These are phyloP conservation scores for Tinea trinotella DNA, from an alignment of 2,888 invertebrate species.

Conservation along the genomic window DNA sequence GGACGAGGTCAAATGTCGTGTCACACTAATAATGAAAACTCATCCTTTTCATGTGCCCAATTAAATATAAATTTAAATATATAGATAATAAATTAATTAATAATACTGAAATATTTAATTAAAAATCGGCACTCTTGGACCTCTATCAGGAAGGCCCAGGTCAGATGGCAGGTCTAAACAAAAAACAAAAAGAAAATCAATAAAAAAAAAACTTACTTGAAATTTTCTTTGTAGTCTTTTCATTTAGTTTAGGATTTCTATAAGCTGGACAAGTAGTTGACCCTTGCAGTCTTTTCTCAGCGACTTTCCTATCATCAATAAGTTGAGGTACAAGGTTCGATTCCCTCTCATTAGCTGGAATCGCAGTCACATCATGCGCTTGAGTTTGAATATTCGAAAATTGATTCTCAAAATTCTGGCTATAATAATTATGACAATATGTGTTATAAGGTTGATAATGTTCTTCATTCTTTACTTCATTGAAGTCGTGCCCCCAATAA, in stretches of 20 bases:
- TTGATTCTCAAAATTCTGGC: conserved; percentile 31
- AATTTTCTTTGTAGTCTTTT: not conserved
- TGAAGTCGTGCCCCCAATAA: conserved; percentile 54
- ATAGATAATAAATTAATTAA: too few relatives aligned
- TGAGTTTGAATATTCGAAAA: not conserved
- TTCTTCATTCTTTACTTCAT: conserved; percentile 51
- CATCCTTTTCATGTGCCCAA: too few relatives aligned
- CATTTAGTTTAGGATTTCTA: not conserved
- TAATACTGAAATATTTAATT: not conserved
- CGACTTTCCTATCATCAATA: not conserved
- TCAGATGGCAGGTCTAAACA: too few relatives aligned
- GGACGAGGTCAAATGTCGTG: too few relatives aligned
- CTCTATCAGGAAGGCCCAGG: not conserved
- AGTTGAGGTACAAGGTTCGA: too few relatives aligned
- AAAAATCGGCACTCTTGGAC: not conserved
- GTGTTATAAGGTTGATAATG: conserved; percentile 45
- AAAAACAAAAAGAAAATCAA: not conserved
- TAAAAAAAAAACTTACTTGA: not conserved
- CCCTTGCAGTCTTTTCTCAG: not conserved
- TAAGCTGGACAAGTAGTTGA: not conserved
- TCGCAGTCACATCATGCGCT: not conserved
- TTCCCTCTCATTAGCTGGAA: not conserved
- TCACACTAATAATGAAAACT: too few relatives aligned
- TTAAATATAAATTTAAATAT: too few relatives aligned
- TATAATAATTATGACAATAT: conserved; percentile 45